Percentiles rank a stretch among this genome's conserved stretches.
Evolutionary conservation across 2,888 invertebrate species (phyloP).

Genomic region (Melitaea athalia): DNA sequence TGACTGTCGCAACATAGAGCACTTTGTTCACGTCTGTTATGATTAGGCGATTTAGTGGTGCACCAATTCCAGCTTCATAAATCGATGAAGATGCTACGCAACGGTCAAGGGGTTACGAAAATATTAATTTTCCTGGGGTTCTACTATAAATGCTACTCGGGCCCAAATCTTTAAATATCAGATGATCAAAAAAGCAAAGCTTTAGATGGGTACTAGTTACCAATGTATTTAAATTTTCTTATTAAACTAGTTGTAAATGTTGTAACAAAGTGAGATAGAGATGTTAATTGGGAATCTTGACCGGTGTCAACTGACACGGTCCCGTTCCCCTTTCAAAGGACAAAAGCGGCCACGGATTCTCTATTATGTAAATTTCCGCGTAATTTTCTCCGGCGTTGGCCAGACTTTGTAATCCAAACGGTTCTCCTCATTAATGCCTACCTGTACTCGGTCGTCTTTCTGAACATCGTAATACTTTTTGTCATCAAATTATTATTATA

Average conservation of each 20-base stretch:
- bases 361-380: slow-evolving; percentile 80
- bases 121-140: background rate
- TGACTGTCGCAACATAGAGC: too few species aligned
- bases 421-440: slow-evolving; percentile 62
- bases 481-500: background rate
- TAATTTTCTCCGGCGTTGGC: slow-evolving; percentile 75
- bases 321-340: slow-evolving; percentile 75
- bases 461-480: slow-evolving; percentile 45
- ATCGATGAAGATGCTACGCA: too few species aligned
- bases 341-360: slow-evolving; percentile 77
- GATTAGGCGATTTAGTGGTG: too few species aligned
- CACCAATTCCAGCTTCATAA: too few species aligned
- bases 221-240: slow-evolving; percentile 6
- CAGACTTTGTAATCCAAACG: slow-evolving; percentile 75
- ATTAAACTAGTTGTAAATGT: slow-evolving; percentile 51
- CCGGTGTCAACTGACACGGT: slow-evolving; percentile 72
- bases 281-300: slow-evolving; percentile 77
- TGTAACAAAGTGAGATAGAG: slow-evolving; percentile 67
- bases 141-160: too few species aligned
- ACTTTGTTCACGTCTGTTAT: too few species aligned
- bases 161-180: too few species aligned
- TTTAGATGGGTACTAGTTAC: background rate
- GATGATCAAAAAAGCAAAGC: background rate
- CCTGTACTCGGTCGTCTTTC: slow-evolving; percentile 59
- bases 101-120: background rate